phyloP scores from a whole-genome alignment of 2,113 vertebrate genomes.

The Tautogolabrus adspersus region DNA sequence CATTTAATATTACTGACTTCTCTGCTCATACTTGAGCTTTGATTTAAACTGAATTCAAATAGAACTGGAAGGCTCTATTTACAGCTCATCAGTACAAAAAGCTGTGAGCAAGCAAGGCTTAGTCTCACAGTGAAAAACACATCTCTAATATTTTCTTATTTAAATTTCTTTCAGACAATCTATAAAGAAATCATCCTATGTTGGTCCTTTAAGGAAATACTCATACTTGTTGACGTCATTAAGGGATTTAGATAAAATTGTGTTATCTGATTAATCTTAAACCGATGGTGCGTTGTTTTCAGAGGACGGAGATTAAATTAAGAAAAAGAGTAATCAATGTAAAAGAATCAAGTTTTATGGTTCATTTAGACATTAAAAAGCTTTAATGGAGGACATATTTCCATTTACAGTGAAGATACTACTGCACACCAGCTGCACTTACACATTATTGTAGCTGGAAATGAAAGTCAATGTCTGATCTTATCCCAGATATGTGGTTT shows the following conservation, averaged over 20 bases:
- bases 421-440: neutral
- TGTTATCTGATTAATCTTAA: too few relatives aligned
- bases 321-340: too few relatives aligned
- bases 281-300: too few relatives aligned
- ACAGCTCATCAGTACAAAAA: too few relatives aligned
- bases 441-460: neutral
- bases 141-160: neutral
- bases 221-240: neutral
- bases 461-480: neutral
- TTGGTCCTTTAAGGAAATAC: neutral
- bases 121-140: neutral
- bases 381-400: too few relatives aligned
- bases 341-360: too few relatives aligned
- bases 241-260: neutral
- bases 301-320: too few relatives aligned
- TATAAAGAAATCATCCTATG: neutral
- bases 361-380: too few relatives aligned
- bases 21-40: neutral
- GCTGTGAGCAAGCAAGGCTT: neutral
- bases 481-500: neutral
- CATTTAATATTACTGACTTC: neutral
- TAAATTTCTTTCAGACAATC: neutral
- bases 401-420: too few relatives aligned
- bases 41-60: slow-evolving; percentile 7
- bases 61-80: neutral